A percentile compares a stretch with the other conserved stretches of the same genome.
These are phyloP conservation scores for Axea sp. DNA, from an alignment of 2,888 invertebrate species.

Conservation along the genomic window DNA sequence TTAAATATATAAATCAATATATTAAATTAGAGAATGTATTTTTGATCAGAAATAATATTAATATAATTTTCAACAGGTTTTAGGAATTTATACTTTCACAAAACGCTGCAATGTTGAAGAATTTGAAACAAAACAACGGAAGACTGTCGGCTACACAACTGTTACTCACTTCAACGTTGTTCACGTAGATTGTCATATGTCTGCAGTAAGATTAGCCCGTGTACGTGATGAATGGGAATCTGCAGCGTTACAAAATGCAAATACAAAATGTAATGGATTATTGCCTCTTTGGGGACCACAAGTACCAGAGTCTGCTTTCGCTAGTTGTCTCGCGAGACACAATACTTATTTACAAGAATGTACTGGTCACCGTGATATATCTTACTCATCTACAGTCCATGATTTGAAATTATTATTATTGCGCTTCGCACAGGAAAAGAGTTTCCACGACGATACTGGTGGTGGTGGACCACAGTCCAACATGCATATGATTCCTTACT, in stretches of 20 bases:
- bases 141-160: slow-evolving; percentile 93
- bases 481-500: slow-evolving; percentile 97
- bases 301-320: slow-evolving; percentile 95
- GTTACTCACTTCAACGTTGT: slow-evolving; percentile 99
- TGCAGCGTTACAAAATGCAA: slow-evolving; percentile 98
- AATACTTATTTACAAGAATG: slow-evolving; percentile 90
- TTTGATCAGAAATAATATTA: neutral
- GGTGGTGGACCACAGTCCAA: slow-evolving; percentile 98
- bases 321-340: slow-evolving; percentile 94
- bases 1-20: too few relatives aligned
- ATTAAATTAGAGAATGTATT: too few relatives aligned
- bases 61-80: slow-evolving; percentile 80
- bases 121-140: slow-evolving; percentile 92
- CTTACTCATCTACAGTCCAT: slow-evolving; percentile 91
- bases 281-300: slow-evolving; percentile 98
- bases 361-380: slow-evolving; percentile 88
- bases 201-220: slow-evolving; percentile 88
- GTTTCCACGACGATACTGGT: slow-evolving; percentile 98
- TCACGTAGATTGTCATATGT: slow-evolving; percentile 98
- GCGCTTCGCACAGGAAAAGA: slow-evolving; percentile 95
- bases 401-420: slow-evolving; percentile 94
- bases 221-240: slow-evolving; percentile 98
- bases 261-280: slow-evolving; percentile 97
- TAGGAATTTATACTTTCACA: slow-evolving; percentile 98
- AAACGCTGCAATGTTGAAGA: slow-evolving; percentile 97